Conservation (phyloP, 2,888 invertebrate species). For the Hydropsyche betteni region DNA sequence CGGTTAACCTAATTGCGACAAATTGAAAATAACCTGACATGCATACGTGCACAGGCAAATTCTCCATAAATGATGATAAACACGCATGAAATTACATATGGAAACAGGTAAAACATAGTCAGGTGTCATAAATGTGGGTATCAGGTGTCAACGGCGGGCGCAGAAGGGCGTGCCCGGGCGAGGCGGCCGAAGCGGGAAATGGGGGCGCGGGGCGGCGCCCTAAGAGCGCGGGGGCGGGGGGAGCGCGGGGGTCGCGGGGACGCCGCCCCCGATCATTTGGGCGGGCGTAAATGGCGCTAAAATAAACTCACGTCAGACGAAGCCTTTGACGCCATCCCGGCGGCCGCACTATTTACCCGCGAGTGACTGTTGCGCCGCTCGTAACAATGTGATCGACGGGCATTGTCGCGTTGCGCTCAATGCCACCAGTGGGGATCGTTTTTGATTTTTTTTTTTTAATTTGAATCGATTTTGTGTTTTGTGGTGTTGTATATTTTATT, state of each 20-base stretch:
- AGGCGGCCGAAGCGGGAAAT: not conserved
- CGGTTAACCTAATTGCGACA: too few species aligned
- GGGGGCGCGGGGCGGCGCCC: not conserved
- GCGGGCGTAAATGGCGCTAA: not conserved
- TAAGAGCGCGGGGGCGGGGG: not conserved
- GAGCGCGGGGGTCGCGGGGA: not conserved
- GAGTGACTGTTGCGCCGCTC: not conserved
- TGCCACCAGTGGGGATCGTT: not conserved
- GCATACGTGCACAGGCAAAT: not conserved
- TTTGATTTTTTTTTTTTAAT: too few species aligned
- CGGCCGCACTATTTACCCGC: constrained; percentile 30
- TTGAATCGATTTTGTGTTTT: too few species aligned
- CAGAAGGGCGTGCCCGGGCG: constrained; percentile 29
- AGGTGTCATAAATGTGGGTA: not conserved
- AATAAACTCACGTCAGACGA: constrained; percentile 48
- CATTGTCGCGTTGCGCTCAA: not conserved
- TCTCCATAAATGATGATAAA: too few species aligned
- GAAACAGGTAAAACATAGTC: not conserved
- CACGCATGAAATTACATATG: too few species aligned
- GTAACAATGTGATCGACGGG: not conserved
- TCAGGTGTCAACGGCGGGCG: constrained; percentile 19
- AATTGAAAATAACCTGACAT: not conserved
- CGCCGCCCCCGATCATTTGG: not conserved
- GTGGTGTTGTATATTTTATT: too few species aligned
- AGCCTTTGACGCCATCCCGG: constrained; percentile 50